Percentiles rank a stretch among this genome's conserved stretches.
These are phyloP conservation scores for Scleropages formosus DNA, from an alignment of 2,797 vertebrate genomes.

Conservation along the genomic window DNA sequence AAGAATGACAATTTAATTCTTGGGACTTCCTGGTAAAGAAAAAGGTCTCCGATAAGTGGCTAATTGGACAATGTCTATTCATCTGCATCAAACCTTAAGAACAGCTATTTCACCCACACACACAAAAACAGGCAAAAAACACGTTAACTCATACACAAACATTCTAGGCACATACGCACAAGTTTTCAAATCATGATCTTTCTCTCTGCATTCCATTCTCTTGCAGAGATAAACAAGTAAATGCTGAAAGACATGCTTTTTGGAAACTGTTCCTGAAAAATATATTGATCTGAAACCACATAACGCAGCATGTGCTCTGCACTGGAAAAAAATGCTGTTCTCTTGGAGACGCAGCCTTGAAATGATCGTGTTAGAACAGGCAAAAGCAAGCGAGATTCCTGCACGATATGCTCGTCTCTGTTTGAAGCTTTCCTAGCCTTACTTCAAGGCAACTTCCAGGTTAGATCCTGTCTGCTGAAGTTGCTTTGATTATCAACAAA, in stretches of 20 bases:
- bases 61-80: constrained; percentile 13
- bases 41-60: neutral
- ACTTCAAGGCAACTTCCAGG: constrained; percentile 12
- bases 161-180: neutral
- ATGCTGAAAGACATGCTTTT: neutral
- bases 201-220: neutral
- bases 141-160: neutral
- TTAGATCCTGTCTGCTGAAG: constrained; percentile 15
- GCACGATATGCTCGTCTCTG: constrained; percentile 1
- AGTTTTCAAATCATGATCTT: neutral
- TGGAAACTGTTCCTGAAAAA: neutral
- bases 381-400: constrained; percentile 9
- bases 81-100: neutral
- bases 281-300: constrained; percentile 1
- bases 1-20: constrained; percentile 27
- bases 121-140: neutral
- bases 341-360: constrained; percentile 21
- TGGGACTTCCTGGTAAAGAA: constrained; percentile 30
- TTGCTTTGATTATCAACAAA: constrained; percentile 23
- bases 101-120: neutral
- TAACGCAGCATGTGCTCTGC: neutral
- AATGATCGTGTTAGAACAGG: constrained; percentile 20
- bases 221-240: neutral
- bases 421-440: constrained; percentile 2
- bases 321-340: neutral